A percentile compares a stretch with the other conserved stretches of the same genome.
Conservation (phyloP, 1,140 invertebrate genomes). For the Trissolcus basalis region DNA sequence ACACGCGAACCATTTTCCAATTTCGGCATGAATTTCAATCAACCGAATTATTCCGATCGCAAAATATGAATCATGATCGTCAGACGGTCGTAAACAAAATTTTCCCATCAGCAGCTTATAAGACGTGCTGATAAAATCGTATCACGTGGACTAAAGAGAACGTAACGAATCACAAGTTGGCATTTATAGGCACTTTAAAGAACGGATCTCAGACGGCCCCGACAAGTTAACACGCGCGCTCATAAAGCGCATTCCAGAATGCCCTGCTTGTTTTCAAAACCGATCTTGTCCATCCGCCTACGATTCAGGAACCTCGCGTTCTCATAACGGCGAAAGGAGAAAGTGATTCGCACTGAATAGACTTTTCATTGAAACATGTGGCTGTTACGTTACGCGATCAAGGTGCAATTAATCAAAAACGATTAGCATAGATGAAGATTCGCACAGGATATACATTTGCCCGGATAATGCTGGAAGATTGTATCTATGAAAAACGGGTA, state of each 20-base stretch:
- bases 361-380: slow-evolving; percentile 66
- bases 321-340: slow-evolving; percentile 75
- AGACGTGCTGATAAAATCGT: neutral
- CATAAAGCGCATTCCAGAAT: slow-evolving; percentile 24
- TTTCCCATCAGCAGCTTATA: slow-evolving; percentile 18
- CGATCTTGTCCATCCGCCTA: slow-evolving; percentile 27
- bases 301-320: slow-evolving; percentile 61
- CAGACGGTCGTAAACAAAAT: neutral
- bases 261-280: slow-evolving; percentile 18
- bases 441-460: neutral
- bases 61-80: no score
- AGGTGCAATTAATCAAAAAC: slow-evolving; percentile 51
- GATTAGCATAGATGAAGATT: slow-evolving; percentile 44
- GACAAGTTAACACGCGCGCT: slow-evolving; percentile 6
- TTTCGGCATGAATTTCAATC: no score
- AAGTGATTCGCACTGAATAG: slow-evolving; percentile 66
- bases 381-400: slow-evolving; percentile 66
- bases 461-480: slow-evolving; percentile 1
- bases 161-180: slow-evolving; percentile 40
- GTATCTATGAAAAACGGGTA: no score
- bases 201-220: slow-evolving; percentile 7
- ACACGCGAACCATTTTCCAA: no score
- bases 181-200: slow-evolving; percentile 25
- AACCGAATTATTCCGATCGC: no score
- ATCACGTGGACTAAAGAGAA: slow-evolving; percentile 23